Evolutionary conservation across 2,888 invertebrate species (phyloP).

Genomic region (Drosophila mercatorum): DNA sequence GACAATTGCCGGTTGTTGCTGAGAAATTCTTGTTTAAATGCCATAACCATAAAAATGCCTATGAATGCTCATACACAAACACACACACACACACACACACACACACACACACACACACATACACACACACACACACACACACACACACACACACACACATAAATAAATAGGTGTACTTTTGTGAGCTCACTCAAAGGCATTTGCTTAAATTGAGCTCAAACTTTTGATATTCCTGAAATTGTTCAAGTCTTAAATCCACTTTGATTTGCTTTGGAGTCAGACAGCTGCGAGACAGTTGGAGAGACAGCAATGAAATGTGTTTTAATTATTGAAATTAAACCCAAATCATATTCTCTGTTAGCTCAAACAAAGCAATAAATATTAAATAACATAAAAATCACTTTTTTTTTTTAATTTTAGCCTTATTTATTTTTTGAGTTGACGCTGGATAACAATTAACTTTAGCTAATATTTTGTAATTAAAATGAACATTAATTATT

Average conservation of each 20-base stretch:
- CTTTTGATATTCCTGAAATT: slow-evolving; percentile 16
- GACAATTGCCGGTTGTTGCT: slow-evolving; percentile 37
- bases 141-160: neutral
- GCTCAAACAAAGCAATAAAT: too few relatives aligned
- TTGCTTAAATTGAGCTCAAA: slow-evolving; percentile 16
- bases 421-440: too few relatives aligned
- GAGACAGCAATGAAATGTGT: neutral
- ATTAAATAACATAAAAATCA: too few relatives aligned
- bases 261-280: neutral
- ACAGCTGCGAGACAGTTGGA: neutral
- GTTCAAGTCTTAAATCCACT: neutral
- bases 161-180: neutral
- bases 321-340: too few relatives aligned
- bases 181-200: neutral
- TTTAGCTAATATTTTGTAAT: too few relatives aligned
- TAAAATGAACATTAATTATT: too few relatives aligned
- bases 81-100: neutral
- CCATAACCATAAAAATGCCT: slow-evolving; percentile 22
- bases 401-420: too few relatives aligned
- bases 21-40: slow-evolving; percentile 22
- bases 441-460: too few relatives aligned
- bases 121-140: neutral
- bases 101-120: neutral
- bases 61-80: neutral
- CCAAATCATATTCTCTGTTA: too few relatives aligned